Conservation (phyloP, 2,797 vertebrate genomes). For the Schizopygopsis malacanthus region DNA sequence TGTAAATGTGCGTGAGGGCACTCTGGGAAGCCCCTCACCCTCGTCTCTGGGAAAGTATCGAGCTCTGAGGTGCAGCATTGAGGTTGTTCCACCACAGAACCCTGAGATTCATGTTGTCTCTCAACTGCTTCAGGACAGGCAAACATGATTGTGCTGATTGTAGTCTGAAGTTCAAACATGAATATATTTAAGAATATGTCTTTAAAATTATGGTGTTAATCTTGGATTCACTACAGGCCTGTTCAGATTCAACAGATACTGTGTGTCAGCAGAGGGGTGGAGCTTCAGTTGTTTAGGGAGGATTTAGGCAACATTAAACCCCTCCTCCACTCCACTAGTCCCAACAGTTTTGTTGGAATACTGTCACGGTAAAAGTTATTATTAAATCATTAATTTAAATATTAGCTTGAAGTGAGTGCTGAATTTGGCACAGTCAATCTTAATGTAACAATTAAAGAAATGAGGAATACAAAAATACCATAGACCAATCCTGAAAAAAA, state of each 20-base stretch:
- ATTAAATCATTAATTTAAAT: too few relatives aligned
- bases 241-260: slow-evolving; percentile 80
- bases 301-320: slow-evolving; percentile 77
- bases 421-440: too few relatives aligned
- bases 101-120: slow-evolving; percentile 75
- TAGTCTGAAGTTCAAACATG: neutral
- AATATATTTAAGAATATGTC: neutral
- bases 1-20: slow-evolving; percentile 82
- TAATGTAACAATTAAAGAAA: neutral
- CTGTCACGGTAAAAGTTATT: too few relatives aligned
- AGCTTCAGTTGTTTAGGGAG: slow-evolving; percentile 79
- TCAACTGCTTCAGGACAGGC: slow-evolving; percentile 75
- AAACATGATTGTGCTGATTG: neutral
- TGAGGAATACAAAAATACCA: neutral
- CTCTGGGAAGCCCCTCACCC: slow-evolving; percentile 69
- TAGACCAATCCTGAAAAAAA: too few relatives aligned
- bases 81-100: slow-evolving; percentile 71
- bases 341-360: slow-evolving; percentile 85
- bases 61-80: slow-evolving; percentile 84
- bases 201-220: neutral
- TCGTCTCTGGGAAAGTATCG: slow-evolving; percentile 85
- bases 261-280: slow-evolving; percentile 76
- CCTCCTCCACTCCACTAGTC: slow-evolving; percentile 83
- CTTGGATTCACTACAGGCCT: slow-evolving; percentile 49
- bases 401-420: neutral